Evolutionary conservation across 2,113 vertebrate genomes (phyloP), one percentile per base, ranked within the genome.

Genomic region (Hippocampus guttulatus): DNA sequence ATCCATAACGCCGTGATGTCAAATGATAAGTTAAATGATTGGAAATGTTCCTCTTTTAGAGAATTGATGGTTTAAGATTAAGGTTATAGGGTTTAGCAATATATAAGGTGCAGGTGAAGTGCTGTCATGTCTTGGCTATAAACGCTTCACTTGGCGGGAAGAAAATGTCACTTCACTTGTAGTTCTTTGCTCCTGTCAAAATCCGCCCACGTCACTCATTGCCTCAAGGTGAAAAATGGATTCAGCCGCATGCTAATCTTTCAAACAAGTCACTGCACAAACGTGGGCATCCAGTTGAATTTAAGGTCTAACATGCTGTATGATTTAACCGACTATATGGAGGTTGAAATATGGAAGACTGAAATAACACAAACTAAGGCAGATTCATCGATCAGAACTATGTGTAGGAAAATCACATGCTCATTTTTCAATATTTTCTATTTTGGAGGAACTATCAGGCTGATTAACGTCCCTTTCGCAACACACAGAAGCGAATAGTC

Each of bases 401-500:
- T 27, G 41, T 47, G 1, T 21, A 14, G 2, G 40, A 41, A 63
- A 40, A 18, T 40, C 25, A 9, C 9, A 68, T 75, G 41, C 72
- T 60, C 16, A 51, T 27, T 30, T 43, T 45, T 20, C 25, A 8
- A 49, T 27, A 25, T 73, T 68, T 23, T 45, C 25, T 33, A 45
- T 49, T 76, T 23, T 57, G 38, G 33, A 73, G 54, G 60, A 38
- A 62, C 68, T 14, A 76, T 45, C 2, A 72, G 7, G 64, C 40
- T 52, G 21, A 38, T 54, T 9, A 73, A 67, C 25, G 8, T 69
- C 27, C 41, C 64, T 64, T 64, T 43, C 15, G 15, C 6, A 63
- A 7, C 14, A 45, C 12, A 21, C 15, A 23, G 8, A 21, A 43
- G 38, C 12, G 2, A 64, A 21, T 40, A 40, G 33, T 27, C 15